Percentiles rank a stretch among this genome's conserved stretches.
Conservation (phyloP, 1,140 invertebrate genomes). For the Oncopeltus fasciatus region DNA sequence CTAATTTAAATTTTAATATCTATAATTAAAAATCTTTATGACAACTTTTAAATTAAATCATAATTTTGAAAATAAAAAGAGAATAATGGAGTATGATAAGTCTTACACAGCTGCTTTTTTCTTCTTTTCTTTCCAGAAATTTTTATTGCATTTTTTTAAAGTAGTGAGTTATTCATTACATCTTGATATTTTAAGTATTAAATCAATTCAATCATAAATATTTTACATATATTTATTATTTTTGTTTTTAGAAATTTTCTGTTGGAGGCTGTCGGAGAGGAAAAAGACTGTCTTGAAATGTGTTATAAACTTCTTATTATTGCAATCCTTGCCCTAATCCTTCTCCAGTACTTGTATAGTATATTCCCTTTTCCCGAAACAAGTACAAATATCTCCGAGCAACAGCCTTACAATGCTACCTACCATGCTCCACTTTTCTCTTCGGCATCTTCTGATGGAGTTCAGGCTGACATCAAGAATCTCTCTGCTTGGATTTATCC, state of each 20-base stretch:
- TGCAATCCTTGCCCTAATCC: background rate
- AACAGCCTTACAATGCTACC: background rate
- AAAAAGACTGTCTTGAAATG: background rate
- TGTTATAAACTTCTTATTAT: background rate
- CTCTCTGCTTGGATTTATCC: slow-evolving; percentile 16
- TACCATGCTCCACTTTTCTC: slow-evolving; percentile 14
- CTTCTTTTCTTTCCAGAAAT: too few relatives aligned
- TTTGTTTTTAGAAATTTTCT: background rate
- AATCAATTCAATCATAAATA: too few relatives aligned
- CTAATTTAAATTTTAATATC: too few relatives aligned
- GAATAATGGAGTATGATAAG: too few relatives aligned
- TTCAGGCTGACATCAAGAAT: slow-evolving; percentile 13
- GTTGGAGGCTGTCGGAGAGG: background rate
- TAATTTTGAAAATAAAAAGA: too few relatives aligned
- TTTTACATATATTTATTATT: background rate
- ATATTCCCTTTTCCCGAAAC: background rate
- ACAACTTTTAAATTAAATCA: too few relatives aligned
- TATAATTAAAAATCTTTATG: too few relatives aligned
- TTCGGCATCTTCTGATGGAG: background rate
- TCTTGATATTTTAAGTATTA: too few relatives aligned
- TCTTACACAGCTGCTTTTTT: too few relatives aligned
- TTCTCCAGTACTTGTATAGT: slow-evolving; percentile 10
- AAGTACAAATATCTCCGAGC: background rate
- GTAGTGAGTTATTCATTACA: too few relatives aligned
- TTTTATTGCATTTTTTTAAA: too few relatives aligned